Percentiles rank a stretch among this genome's conserved stretches.
Conservation (phyloP, 1,140 invertebrate species). For the Amphibalanus amphitrite region DNA sequence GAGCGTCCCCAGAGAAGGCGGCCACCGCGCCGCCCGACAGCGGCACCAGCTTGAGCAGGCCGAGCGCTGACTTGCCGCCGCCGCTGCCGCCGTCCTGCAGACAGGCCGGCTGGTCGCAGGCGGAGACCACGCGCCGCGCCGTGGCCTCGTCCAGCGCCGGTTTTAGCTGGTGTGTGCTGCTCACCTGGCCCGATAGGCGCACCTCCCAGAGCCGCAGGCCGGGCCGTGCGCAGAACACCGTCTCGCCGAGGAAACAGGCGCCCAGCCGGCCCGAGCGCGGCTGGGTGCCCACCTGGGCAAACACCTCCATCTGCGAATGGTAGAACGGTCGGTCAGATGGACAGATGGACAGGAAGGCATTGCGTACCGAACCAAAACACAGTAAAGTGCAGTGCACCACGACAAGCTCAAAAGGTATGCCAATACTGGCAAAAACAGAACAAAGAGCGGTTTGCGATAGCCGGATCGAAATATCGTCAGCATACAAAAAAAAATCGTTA, state of each 20-base stretch:
- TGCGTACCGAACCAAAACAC: too few relatives aligned
- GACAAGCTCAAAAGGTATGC: too few relatives aligned
- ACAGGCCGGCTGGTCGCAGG: neutral
- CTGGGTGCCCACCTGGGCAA: neutral
- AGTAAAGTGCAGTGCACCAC: too few relatives aligned
- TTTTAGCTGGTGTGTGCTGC: neutral
- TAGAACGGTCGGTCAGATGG: too few relatives aligned
- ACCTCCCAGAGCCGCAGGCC: neutral
- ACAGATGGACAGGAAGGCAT: too few relatives aligned
- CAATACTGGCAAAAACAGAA: too few relatives aligned
- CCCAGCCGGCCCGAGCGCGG: neutral
- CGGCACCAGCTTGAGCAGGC: neutral
- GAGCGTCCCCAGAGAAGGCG: neutral
- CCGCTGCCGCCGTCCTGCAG: neutral
- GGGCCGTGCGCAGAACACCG: neutral
- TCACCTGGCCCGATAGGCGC: neutral
- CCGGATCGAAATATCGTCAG: too few relatives aligned
- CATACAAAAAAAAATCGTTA: too few relatives aligned
- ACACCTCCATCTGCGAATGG: neutral
- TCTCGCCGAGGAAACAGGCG: neutral
- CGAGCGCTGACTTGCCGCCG: neutral
- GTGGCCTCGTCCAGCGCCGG: neutral
- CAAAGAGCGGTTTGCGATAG: too few relatives aligned
- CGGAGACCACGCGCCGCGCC: neutral
- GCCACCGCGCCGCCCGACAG: neutral